Evolutionary conservation across 35 echinoderm and acorn worm genomes (phyloP), one percentile per base, ranked within the genome.

Genomic region (Diadema setosum): DNA sequence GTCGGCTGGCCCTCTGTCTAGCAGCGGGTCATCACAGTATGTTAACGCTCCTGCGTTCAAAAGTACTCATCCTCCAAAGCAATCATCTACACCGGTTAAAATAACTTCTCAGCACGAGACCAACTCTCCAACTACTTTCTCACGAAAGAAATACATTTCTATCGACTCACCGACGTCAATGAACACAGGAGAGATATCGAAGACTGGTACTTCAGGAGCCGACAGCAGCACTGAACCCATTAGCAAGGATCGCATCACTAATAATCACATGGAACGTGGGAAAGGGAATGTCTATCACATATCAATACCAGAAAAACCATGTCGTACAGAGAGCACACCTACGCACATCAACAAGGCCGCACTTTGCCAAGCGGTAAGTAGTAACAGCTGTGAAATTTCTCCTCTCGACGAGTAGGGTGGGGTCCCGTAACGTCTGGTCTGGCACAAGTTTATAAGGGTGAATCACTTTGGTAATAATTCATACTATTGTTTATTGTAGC

Each of bases 341-440:
- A 12, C 63, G 15, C 63, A 67, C 9, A n/a, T 67, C 29, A 67
- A 67, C 73, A 78, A 78, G 21, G 73, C 73, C 4, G 36, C 73
- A 78, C 27, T 78, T 3, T 78, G 73, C 73, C 35, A 78, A 44
- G 73, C 73, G 73, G 73, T 78, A 78, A 78, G 73, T 18, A 67
- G n/a, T n/a, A n/a, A n/a, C n/a, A n/a, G n/a, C n/a, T n/a, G n/a
- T n/a, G n/a, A n/a, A n/a, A n/a, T n/a, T n/a, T n/a, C n/a, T n/a
- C n/a, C n/a, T n/a, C n/a, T n/a, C n/a, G n/a, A n/a, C n/a, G n/a
- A n/a, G n/a, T n/a, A n/a, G n/a, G n/a, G n/a, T n/a, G n/a, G n/a
- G n/a, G n/a, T n/a, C n/a, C n/a, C n/a, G n/a, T n/a, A n/a, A n/a
- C n/a, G n/a, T n/a, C n/a, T n/a, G n/a, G n/a, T n/a, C n/a, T n/a